A percentile compares a stretch with the other conserved stretches of the same genome.
phyloP scores from a whole-genome alignment of 1,140 invertebrate species.

The Melipona quadrifasciata region DNA sequence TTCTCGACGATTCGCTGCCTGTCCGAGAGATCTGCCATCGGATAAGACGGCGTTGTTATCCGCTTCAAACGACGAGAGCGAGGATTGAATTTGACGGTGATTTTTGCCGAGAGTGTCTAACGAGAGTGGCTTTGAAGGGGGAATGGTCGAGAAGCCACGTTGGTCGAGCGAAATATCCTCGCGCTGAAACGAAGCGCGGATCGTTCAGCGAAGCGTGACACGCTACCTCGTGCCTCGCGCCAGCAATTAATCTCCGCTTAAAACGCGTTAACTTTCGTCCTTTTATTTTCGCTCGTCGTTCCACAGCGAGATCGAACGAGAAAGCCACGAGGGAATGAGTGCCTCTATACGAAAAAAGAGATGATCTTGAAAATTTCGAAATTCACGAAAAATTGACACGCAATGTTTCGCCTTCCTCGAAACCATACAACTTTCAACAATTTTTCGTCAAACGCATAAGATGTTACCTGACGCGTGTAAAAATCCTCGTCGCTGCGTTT shows the following conservation, averaged over 20 bases:
- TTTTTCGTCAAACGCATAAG: too few relatives aligned
- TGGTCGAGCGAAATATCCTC: too few relatives aligned
- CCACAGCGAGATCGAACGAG: not conserved
- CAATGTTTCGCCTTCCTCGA: too few relatives aligned
- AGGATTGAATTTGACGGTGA: not conserved
- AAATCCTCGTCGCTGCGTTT: not conserved
- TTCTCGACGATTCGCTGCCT: not conserved
- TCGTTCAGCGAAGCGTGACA: slow-evolving; percentile 27
- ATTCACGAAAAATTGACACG: too few relatives aligned
- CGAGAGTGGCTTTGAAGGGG: too few relatives aligned
- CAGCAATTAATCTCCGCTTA: not conserved
- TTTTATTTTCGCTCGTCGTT: not conserved
- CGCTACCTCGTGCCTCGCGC: too few relatives aligned
- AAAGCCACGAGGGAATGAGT: not conserved
- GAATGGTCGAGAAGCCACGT: not conserved
- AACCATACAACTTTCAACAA: too few relatives aligned
- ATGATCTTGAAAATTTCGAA: too few relatives aligned
- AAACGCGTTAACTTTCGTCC: not conserved
- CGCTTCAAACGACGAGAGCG: not conserved
- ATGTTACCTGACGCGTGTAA: too few relatives aligned
- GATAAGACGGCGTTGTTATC: not conserved
- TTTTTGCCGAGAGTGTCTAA: not conserved
- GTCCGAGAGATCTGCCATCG: not conserved
- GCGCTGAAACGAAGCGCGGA: not conserved
- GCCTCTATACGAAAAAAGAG: too few relatives aligned